Conservation (phyloP, 2,797 vertebrate species). For the Orientallactaga sibirica region DNA sequence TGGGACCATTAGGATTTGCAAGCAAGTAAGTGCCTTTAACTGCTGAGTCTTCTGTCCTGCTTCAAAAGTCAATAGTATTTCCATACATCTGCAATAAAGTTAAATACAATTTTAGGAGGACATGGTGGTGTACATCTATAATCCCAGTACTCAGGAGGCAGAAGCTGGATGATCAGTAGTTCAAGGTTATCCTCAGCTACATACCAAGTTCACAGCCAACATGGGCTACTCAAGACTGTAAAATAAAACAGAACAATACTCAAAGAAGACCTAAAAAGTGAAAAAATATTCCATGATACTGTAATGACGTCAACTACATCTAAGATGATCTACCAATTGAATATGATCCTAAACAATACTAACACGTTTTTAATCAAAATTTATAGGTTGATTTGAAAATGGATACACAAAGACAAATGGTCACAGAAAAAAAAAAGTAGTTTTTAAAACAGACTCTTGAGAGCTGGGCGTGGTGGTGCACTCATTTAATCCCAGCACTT, state of each 20-base stretch:
- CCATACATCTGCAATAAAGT: too few species aligned
- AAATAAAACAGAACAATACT: slow-evolving; percentile 13
- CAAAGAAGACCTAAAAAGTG: slow-evolving; percentile 32
- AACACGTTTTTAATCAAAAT: slow-evolving; percentile 34
- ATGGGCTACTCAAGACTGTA: too few species aligned
- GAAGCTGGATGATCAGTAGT: too few species aligned
- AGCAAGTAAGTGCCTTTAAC: background rate
- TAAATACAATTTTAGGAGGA: too few species aligned
- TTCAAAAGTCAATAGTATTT: too few species aligned
- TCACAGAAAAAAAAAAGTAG: slow-evolving; percentile 38
- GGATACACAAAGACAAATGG: slow-evolving; percentile 35
- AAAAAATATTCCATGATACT: slow-evolving; percentile 1
- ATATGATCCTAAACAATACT: slow-evolving; percentile 30
- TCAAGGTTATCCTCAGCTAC: too few species aligned
- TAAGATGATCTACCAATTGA: slow-evolving; percentile 56
- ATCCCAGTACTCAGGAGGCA: too few species aligned
- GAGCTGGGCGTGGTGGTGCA: too few species aligned
- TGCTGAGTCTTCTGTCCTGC: background rate
- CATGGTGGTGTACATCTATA: background rate
- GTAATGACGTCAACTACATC: slow-evolving; percentile 48
- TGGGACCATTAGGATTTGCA: too few species aligned
- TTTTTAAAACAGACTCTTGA: background rate
- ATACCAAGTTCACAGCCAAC: too few species aligned
- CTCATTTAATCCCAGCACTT: too few species aligned
- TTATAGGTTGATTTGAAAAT: slow-evolving; percentile 56